Evolutionary conservation across 2,797 vertebrate genomes (phyloP), one percentile per base, ranked within the genome.

Genomic region (Manis javanica): DNA sequence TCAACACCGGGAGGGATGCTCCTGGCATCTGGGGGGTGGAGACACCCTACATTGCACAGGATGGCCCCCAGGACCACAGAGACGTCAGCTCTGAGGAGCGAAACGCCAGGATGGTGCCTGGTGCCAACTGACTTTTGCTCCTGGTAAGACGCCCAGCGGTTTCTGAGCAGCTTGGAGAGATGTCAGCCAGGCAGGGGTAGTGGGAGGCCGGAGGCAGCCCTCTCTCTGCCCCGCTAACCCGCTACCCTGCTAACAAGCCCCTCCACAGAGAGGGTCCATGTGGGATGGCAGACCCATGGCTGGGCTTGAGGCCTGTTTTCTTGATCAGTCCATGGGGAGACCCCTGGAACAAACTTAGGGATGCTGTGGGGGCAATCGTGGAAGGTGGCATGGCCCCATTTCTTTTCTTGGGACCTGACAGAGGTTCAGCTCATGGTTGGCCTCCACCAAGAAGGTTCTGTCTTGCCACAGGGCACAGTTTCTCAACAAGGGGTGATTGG

Each of bases 331-430:
- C 39, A 0, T 1, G 7, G 26, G 68, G 42, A 53, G 24, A 7
- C 29, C 31, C 9, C 31, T 1, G 15, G 18, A 13, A 59, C 23
- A n/a, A 7, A 39, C 7, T 39, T 0, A 0, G 24, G 29, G 59
- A 24, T 2, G 11, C 51, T 5, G 2, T 10, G 49, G 31, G 61
- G 53, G 12, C 1, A 0, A 18, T 4, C 1, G 1, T 15, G 46
- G 74, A 14, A 5, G 23, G 1, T 13, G 39, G 2, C 71, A 18
- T 3, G 5, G 15, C 12, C 53, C n/a, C 3, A 1, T 5, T 11
- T 61, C n/a, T 61, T 23, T 26, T 3, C 14, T 51, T 4, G 8
- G 26, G 13, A 9, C 1, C 31, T 49, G 29, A 16, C 4, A 55
- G 46, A 46, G 51, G 9, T 11, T 21, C 23, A 12, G 13, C 37